Conservation (phyloP, 1,140 invertebrate species). For the Listronotus oregonensis region DNA sequence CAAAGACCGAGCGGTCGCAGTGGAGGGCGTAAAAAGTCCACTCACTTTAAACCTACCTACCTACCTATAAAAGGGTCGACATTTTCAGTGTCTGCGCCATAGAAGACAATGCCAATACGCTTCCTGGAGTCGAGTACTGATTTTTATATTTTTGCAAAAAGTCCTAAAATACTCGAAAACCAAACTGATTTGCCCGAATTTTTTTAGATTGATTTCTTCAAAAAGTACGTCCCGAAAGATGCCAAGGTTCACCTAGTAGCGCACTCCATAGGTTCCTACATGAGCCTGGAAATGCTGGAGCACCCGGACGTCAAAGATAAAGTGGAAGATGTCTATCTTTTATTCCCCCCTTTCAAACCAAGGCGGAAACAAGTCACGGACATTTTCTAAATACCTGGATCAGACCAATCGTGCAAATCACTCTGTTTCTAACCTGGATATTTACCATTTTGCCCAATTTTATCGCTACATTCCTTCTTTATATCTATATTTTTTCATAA, state of each 20-base stretch:
- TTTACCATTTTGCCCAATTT: constrained; percentile 64
- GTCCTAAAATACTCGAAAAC: too few relatives aligned
- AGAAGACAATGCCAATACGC: too few relatives aligned
- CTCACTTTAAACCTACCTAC: too few relatives aligned
- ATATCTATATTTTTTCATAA: constrained; percentile 60
- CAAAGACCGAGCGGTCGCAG: too few relatives aligned
- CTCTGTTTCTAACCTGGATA: constrained; percentile 64
- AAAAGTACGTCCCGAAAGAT: constrained; percentile 70
- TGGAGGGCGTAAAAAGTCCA: too few relatives aligned
- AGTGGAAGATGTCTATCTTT: constrained; percentile 66
- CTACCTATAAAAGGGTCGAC: too few relatives aligned
- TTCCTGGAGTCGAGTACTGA: too few relatives aligned
- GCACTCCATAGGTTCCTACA: constrained; percentile 85
- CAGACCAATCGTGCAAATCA: constrained; percentile 60
- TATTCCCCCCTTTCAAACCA: constrained; percentile 84
- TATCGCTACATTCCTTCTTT: constrained; percentile 60
- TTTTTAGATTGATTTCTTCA: constrained; percentile 69
- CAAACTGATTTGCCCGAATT: too few relatives aligned
- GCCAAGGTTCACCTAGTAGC: constrained; percentile 75
- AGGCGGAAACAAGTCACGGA: constrained; percentile 74
- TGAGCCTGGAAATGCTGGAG: constrained; percentile 75
- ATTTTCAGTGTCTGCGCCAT: too few relatives aligned
- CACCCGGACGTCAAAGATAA: constrained; percentile 57
- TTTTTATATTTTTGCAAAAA: too few relatives aligned
- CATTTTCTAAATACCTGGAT: constrained; percentile 63